Base-by-base conservation (phyloP, 35 echinoderm and acorn worm species). In the Strongylocentrotus purpuratus region DNA sequence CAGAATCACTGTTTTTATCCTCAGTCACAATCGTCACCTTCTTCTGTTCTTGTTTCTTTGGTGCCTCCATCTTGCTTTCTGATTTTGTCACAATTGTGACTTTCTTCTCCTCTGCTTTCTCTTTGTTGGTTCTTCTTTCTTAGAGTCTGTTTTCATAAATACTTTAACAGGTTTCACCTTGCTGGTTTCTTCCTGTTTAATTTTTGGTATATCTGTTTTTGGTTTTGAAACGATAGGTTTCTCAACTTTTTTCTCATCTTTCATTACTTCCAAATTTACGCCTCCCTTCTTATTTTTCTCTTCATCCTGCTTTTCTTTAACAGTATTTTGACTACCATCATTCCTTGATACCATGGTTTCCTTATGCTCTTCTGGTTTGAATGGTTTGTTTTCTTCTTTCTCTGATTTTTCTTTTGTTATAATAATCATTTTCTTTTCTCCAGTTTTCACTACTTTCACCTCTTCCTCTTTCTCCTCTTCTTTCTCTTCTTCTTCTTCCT, bases 381-480 rank as follows among this genome's bases (percentile, higher is more conserved):
- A 18, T 93, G 33, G n/a, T 93, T 93, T 93, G n/a, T 5, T 46
- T 46, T 55, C 91, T 93, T 93, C 91, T 28, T 31, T 46, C 20
- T 93, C 91, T 31, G 10, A 46, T 28, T 48, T 33, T 93, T 93
- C 48, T 15, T 58, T 93, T 12, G 65, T n/a, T 78, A 89, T 13
- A 89, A 89, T 89, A 45, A 45, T 45, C 13, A 89, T 13, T 89
- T 89, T 89, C 87, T 46, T 89, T 46, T 89, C 87, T 89, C 33
- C 91, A 93, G 15, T 31, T 31, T 93, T 93, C 13, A 58, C 91
- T 55, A 33, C 48, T 93, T 93, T 93, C 48, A 93, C 91, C 91
- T 93, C 91, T 93, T 93, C 91, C 11, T 93, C 91, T 93, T 93
- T 46, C 31, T 93, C 46, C 91, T 48, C 90, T 46, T 92, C 17